Evolutionary conservation across 2,888 invertebrate species (phyloP), one percentile per base, ranked within the genome.

Genomic region (Zhuqinia jingwanae): DNA sequence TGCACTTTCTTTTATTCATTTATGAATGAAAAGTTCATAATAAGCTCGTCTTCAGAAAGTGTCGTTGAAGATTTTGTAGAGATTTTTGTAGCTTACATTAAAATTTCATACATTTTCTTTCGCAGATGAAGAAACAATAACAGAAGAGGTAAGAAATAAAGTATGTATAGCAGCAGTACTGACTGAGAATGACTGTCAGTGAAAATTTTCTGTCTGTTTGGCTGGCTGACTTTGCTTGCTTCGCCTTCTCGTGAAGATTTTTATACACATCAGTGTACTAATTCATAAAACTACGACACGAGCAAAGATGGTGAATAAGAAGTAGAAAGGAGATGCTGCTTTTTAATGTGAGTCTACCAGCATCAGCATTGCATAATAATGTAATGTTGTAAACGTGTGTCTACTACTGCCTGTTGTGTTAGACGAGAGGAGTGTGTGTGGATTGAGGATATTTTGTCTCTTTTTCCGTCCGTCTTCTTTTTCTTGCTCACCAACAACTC

Each of bases 371-470:
- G n/a, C n/a, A 60, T 60, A 60, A 27, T 60, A 60, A 60, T n/a
- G 36, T 36, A 60, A n/a, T 60, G n/a, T 60, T 60, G 30, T 30
- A 70, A 70, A 70, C 70, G 70, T 70, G 70, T 70, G n/a, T 25
- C 20, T 56, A 11, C 25, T n/a, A 10, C 25, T 20, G 22, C 25
- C 25, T 22, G 58, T 50, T 60, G 30, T 60, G 30, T 60, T 8
- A 22, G 22, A 15, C 10, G 30, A 30, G 60, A 15, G 5, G 60
- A 50, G 13, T 30, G 60, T 65, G 30, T 8, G 58, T 78, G 5
- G 60, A 50, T 5, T 30, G 60, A 50, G 36, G 42, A 77, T 83
- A 83, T 84, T 84, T 84, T 79, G 78, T 85, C 78, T 78, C 85
- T 85, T 79, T 84, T 76, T 73, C 78, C 56, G 58, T 56, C 58